Percentiles rank a stretch among this genome's conserved stretches.
Conservation (phyloP, 2,113 vertebrate species). For the Pica pica region DNA sequence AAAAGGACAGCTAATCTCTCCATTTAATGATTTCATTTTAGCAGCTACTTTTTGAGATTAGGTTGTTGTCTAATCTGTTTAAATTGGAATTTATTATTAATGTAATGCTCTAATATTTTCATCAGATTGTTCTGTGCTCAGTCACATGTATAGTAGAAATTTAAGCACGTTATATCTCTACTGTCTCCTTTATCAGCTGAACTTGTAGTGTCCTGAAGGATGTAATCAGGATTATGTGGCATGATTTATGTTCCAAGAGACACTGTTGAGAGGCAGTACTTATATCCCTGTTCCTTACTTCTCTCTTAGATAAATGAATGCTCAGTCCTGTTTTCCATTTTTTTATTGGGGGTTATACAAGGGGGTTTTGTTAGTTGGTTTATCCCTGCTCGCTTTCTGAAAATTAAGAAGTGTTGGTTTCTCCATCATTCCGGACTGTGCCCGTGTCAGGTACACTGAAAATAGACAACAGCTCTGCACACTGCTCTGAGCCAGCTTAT, state of each 20-base stretch:
- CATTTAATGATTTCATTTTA: slow-evolving; percentile 18
- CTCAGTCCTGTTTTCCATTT: neutral
- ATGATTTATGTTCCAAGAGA: slow-evolving; percentile 26
- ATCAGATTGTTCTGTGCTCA: neutral
- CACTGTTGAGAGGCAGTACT: neutral
- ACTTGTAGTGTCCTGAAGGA: neutral
- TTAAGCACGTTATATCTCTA: neutral
- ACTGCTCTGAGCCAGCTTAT: neutral
- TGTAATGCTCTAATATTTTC: neutral
- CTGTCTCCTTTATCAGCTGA: slow-evolving; percentile 7
- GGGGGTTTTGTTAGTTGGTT: neutral
- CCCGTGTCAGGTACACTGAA: neutral
- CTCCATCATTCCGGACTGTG: neutral
- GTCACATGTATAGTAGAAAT: neutral
- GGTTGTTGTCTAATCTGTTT: neutral
- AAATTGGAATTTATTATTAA: slow-evolving; percentile 3
- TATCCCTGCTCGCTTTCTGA: neutral
- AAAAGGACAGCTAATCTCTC: neutral
- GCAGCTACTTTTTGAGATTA: neutral
- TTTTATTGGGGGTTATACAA: neutral
- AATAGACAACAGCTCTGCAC: neutral
- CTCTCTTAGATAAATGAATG: neutral
- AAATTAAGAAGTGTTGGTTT: neutral
- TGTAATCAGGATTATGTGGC: slow-evolving; percentile 6
- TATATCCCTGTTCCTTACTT: neutral